Percentiles rank a stretch among this genome's conserved stretches.
phyloP scores from a whole-genome alignment of 2,888 invertebrate species.

The Dynastes tityus region DNA sequence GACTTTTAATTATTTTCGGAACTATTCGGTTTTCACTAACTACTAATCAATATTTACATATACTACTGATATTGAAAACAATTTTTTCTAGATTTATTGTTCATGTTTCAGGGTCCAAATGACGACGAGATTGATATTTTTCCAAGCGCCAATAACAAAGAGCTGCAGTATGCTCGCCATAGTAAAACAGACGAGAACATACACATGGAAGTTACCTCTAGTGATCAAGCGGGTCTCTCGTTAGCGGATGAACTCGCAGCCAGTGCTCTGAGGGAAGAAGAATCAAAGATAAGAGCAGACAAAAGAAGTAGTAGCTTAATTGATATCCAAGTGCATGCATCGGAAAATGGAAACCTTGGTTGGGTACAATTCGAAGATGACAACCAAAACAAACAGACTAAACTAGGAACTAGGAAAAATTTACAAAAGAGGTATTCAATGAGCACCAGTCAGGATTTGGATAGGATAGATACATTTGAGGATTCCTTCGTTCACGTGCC shows the following conservation, averaged over 20 bases:
- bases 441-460: constrained; percentile 64
- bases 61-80: too few species aligned
- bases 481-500: constrained; percentile 66
- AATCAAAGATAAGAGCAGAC: not conserved
- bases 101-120: constrained; percentile 68
- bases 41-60: too few species aligned
- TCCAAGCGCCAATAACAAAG: constrained; percentile 40
- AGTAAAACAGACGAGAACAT: constrained; percentile 14
- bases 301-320: constrained; percentile 31
- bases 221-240: constrained; percentile 3
- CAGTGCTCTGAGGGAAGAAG: constrained; percentile 31
- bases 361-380: constrained; percentile 64
- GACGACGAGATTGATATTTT: constrained; percentile 68
- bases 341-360: constrained; percentile 62
- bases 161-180: constrained; percentile 44
- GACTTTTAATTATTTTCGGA: too few species aligned
- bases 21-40: too few species aligned
- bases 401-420: constrained; percentile 10
- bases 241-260: constrained; percentile 34
- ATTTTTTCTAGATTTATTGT: constrained; percentile 26
- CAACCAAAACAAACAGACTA: constrained; percentile 17
- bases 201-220: not conserved
- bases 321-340: constrained; percentile 58
- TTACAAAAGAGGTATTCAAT: constrained; percentile 27
- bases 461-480: constrained; percentile 69